Conservation (phyloP, 37 sponge, comb jelly and placozoan species). For the Mnemiopsis leidyi region DNA sequence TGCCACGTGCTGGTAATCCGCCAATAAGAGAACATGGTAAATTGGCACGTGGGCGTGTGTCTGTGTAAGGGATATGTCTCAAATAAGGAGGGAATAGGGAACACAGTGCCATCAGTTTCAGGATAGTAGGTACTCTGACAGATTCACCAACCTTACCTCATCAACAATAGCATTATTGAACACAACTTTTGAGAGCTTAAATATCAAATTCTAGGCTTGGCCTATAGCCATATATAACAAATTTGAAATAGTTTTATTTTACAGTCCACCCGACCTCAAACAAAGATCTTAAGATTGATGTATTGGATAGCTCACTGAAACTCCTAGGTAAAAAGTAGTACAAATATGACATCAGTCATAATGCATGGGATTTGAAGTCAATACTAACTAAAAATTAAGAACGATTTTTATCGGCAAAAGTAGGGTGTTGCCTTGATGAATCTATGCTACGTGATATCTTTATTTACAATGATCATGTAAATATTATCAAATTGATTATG, state of each 20-base stretch:
- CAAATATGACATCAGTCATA: too few relatives aligned
- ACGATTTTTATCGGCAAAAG: too few relatives aligned
- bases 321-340: too few relatives aligned
- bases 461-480: background rate
- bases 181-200: too few relatives aligned
- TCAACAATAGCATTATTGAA: background rate
- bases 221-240: too few relatives aligned
- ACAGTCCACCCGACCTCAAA: too few relatives aligned
- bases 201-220: too few relatives aligned
- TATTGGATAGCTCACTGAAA: too few relatives aligned
- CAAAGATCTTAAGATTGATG: too few relatives aligned
- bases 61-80: background rate
- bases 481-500: background rate
- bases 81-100: background rate
- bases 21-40: background rate
- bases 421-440: background rate
- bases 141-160: background rate
- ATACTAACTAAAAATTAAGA: too few relatives aligned
- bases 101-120: background rate
- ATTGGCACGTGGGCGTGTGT: background rate
- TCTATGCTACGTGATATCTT: background rate
- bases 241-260: too few relatives aligned
- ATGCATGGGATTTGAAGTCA: too few relatives aligned
- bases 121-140: background rate
- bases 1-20: background rate